These are phyloP conservation scores for Cairina moschata DNA, from an alignment of 2,113 vertebrate species.

Conservation along the genomic window DNA sequence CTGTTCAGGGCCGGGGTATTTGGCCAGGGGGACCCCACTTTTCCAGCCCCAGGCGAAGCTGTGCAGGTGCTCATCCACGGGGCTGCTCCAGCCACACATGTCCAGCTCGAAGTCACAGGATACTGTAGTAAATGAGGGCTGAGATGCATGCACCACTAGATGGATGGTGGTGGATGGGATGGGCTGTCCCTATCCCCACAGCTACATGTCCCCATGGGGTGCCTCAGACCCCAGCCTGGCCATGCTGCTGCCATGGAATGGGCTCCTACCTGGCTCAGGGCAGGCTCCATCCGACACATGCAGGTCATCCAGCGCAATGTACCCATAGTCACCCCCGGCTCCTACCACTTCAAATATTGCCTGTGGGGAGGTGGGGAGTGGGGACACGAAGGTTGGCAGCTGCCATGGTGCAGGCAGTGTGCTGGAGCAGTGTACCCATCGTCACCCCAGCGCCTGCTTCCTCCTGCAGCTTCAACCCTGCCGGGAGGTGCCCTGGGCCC, in stretches of 20 bases:
- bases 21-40: constrained; percentile 62
- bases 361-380: constrained; percentile 59
- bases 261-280: constrained; percentile 75
- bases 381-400: not conserved
- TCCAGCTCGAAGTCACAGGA: constrained; percentile 87
- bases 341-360: constrained; percentile 82
- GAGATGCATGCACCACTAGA: not conserved
- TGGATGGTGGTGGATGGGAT: not conserved
- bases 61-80: constrained; percentile 52
- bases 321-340: constrained; percentile 57
- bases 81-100: constrained; percentile 88
- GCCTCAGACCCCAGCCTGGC: fast-evolving
- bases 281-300: constrained; percentile 75
- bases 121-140: constrained; percentile 6
- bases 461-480: not conserved
- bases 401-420: too few species aligned
- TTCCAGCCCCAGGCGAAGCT: constrained; percentile 91
- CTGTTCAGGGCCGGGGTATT: constrained; percentile 71
- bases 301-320: constrained; percentile 87
- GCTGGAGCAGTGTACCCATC: too few species aligned
- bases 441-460: not conserved
- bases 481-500: fast-evolving
- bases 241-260: fast-evolving
- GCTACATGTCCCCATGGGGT: not conserved
- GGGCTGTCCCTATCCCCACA: not conserved